Evolutionary conservation across 2,797 vertebrate species (phyloP).

Genomic region (Liasis olivaceus): DNA sequence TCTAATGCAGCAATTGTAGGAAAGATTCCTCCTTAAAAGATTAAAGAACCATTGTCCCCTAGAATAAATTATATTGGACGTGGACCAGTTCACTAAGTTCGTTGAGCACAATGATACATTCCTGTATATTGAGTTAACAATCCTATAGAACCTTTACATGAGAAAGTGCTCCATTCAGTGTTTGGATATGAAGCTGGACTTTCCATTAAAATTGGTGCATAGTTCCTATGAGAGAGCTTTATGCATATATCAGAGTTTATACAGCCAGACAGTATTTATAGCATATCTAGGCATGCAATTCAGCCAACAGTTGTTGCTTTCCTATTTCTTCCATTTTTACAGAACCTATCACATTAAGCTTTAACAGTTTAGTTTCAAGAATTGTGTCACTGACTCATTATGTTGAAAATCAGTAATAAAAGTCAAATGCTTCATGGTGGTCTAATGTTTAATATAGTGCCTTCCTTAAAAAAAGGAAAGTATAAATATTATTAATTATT

Average conservation of each 20-base stretch:
- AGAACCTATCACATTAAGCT: background rate
- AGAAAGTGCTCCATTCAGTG: background rate
- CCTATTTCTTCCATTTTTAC: background rate
- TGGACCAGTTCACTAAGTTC: background rate
- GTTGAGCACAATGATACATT: background rate
- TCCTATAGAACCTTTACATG: background rate
- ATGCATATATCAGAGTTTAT: background rate
- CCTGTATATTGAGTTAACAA: background rate
- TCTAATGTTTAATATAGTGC: background rate
- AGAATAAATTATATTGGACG: background rate
- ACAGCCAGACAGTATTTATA: background rate
- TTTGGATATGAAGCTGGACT: background rate
- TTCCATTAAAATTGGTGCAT: background rate
- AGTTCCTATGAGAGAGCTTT: background rate
- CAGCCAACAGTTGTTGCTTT: background rate
- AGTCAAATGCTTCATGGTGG: slow-evolving; percentile 12
- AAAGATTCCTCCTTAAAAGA: background rate
- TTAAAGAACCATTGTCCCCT: background rate
- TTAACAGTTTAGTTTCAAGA: background rate
- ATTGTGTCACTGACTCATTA: background rate
- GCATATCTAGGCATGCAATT: background rate
- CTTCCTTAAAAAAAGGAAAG: slow-evolving; percentile 3
- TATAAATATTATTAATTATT: slow-evolving; percentile 40
- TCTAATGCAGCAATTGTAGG: background rate
- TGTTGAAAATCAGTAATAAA: background rate